Evolutionary conservation across 2,797 vertebrate genomes (phyloP), one percentile per base, ranked within the genome.

Genomic region (Gymnothorax javanicus): DNA sequence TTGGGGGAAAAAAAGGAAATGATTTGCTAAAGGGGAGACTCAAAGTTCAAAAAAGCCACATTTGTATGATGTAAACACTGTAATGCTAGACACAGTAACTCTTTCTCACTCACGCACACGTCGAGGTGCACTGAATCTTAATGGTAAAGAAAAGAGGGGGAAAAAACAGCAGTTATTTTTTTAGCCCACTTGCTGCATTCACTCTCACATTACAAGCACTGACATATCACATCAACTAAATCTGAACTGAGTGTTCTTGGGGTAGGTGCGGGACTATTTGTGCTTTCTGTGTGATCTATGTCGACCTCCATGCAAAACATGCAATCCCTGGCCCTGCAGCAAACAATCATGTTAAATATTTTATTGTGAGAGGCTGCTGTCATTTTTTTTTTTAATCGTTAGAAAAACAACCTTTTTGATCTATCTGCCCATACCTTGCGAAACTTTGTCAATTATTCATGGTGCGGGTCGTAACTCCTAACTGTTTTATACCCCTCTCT

Each of bases 311-410:
- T n/a, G 5, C 15, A 20, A 15, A 56, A 81, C 77, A 81, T 7
- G 17, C 4, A 3, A 33, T 52, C 50, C 11, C 50, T 56, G 25
- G 77, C 77, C 77, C 23, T 52, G n/a, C 77, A 54, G 77, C 52
- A 59, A 83, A 58, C 57, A 58, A 83, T 59, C 12, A 59, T 83
- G 8, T 83, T 83, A 59, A 83, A 83, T 58, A 83, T 27, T 83
- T 83, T 7, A 81, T 81, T 0, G 77, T 56, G 25, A 59, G 56
- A 57, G 54, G 82, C 59, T 83, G 54, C 54, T 59, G 17, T 83
- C 56, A 83, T 59, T 83, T 56, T 56, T n/a, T 54, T 54, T 4
- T 23, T 52, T 81, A n/a, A 81, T 43, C 33, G 33, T 43, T 54
- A 56, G 23, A 81, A 77, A 56, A 54, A 81, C 77, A 9, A 25